phyloP scores from a whole-genome alignment of 2,113 vertebrate genomes.

The Channa maculata region DNA sequence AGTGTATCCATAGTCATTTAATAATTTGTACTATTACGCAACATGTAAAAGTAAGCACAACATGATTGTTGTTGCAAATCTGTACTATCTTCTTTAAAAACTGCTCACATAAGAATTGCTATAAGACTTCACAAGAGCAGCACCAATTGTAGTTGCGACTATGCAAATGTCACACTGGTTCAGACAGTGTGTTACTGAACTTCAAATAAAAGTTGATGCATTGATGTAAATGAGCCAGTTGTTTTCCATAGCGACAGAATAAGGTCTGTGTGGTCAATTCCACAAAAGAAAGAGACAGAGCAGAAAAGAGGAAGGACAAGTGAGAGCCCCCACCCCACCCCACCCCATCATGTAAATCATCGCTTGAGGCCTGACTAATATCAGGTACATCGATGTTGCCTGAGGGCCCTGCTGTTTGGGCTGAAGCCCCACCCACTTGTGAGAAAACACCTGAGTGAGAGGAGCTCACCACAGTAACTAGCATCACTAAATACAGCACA shows the following conservation, averaged over 20 bases:
- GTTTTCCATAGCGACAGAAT: not conserved
- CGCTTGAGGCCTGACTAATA: constrained; percentile 95
- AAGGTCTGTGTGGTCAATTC: not conserved
- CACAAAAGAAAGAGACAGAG: constrained; percentile 11
- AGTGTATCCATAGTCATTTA: not conserved
- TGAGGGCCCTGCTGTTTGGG: constrained; percentile 93
- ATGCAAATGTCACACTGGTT: constrained; percentile 41
- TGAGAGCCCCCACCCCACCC: constrained; percentile 17
- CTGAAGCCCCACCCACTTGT: constrained; percentile 92
- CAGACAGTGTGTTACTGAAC: not conserved
- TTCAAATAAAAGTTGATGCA: constrained; percentile 8
- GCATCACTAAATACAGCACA: constrained; percentile 52
- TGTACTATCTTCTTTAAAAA: not conserved
- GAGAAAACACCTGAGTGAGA: constrained; percentile 88
- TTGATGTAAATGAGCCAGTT: not conserved
- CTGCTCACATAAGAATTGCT: not conserved
- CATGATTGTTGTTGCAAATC: not conserved
- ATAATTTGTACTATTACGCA: not conserved
- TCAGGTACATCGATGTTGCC: constrained; percentile 96
- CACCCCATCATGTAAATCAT: constrained; percentile 80
- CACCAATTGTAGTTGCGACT: not conserved
- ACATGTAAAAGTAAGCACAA: not conserved
- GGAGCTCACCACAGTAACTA: constrained; percentile 83
- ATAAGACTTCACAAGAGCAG: not conserved
- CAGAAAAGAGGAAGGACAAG: constrained; percentile 1